Evolutionary conservation across 2,888 invertebrate genomes (phyloP).

Genomic region (Troides oblongomaculatus): DNA sequence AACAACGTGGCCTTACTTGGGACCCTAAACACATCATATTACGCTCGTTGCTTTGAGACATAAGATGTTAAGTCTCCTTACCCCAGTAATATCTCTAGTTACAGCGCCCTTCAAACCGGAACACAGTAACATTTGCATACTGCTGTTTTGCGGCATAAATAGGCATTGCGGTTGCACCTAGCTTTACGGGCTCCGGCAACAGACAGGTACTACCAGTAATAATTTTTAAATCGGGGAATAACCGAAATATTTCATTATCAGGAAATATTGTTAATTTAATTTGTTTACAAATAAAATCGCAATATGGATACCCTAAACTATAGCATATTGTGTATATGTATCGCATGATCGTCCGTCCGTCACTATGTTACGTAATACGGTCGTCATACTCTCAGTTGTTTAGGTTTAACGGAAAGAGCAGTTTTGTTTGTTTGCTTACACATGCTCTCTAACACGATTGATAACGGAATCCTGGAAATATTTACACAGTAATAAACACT

Average conservation of each 20-base stretch:
- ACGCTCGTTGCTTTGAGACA: no score
- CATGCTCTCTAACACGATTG: constrained; percentile 2
- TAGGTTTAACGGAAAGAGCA: constrained; percentile 17
- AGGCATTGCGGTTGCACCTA: no score
- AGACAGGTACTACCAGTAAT: no score
- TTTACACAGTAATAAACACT: neutral
- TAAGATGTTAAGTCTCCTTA: no score
- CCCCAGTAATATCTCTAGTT: no score
- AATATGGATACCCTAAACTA: neutral
- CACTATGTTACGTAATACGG: constrained; percentile 19
- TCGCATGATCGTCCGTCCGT: constrained; percentile 10
- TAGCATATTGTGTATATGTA: constrained; percentile 1
- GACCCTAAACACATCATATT: no score
- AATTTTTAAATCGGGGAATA: no score
- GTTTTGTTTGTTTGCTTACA: constrained; percentile 16
- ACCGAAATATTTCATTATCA: neutral
- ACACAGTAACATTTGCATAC: no score
- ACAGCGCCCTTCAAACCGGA: no score
- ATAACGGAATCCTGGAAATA: neutral
- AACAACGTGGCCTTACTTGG: no score
- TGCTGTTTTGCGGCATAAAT: no score
- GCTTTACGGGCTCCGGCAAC: no score
- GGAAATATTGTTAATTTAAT: neutral
- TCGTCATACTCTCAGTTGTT: constrained; percentile 25
- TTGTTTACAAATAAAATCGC: neutral